Conservation (phyloP, 2,797 vertebrate species). For the Pseudocheirus occidentalis region DNA sequence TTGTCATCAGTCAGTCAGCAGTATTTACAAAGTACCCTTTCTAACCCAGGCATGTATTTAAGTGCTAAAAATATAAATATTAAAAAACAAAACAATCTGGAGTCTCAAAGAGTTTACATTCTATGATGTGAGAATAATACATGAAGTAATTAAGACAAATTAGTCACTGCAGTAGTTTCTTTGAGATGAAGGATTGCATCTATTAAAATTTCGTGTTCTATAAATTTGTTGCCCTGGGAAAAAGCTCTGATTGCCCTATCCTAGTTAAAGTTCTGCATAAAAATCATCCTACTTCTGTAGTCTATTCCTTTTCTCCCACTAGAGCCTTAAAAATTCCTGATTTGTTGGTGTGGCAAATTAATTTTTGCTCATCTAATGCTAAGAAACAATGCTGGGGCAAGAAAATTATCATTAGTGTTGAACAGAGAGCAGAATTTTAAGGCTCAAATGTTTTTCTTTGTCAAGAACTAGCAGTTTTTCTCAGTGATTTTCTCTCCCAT, state of each 20-base stretch:
- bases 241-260: not conserved
- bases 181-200: not conserved
- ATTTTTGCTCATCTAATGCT: not conserved
- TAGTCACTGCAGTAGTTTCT: not conserved
- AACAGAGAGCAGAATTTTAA: not conserved
- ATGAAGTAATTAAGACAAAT: not conserved
- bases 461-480: not conserved
- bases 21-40: not conserved
- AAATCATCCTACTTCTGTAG: conserved; percentile 13
- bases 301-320: conserved; percentile 12
- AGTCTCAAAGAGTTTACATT: not conserved
- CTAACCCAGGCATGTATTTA: not conserved
- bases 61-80: not conserved
- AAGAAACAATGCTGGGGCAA: not conserved
- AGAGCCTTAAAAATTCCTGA: conserved; percentile 19
- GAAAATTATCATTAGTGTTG: not conserved
- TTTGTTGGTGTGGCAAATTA: not conserved
- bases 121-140: not conserved
- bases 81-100: not conserved
- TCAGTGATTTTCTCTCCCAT: not conserved
- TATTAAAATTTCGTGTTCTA: not conserved
- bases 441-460: not conserved
- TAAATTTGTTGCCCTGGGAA: not conserved
- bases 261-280: not conserved
- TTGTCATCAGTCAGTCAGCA: not conserved